Evolutionary conservation across 2,797 vertebrate genomes (phyloP).

Genomic region (Coluber constrictor): DNA sequence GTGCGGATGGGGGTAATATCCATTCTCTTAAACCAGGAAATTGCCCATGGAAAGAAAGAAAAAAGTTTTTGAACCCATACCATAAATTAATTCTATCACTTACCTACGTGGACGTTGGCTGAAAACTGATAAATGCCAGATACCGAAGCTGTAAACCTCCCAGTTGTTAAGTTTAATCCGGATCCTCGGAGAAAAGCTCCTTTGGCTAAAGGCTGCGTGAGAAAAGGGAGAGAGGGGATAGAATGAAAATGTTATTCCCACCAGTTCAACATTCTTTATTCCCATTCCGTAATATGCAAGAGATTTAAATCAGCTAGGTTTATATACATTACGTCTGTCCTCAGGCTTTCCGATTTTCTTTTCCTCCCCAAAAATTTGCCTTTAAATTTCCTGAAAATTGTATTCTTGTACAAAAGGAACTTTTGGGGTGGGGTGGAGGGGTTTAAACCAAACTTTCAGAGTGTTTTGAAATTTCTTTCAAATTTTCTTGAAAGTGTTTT

Average conservation of each 20-base stretch:
- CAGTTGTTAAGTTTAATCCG: constrained; percentile 85
- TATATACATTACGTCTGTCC: neutral
- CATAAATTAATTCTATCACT: constrained; percentile 44
- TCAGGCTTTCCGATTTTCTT: neutral
- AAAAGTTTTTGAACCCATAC: neutral
- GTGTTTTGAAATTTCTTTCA: neutral
- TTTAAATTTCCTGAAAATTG: neutral
- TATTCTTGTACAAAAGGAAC: neutral
- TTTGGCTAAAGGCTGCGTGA: constrained; percentile 83
- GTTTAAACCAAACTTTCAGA: no score
- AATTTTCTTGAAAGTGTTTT: neutral
- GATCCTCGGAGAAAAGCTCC: constrained; percentile 90
- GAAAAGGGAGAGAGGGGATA: constrained; percentile 25
- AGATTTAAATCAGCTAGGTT: neutral
- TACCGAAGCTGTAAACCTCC: constrained; percentile 88
- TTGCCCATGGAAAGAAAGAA: neutral
- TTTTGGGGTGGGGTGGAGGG: neutral
- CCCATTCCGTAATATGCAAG: neutral
- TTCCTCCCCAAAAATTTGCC: neutral
- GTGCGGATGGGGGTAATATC: neutral
- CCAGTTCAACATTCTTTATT: neutral
- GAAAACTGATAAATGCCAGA: constrained; percentile 96
- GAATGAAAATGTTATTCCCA: neutral
- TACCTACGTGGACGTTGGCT: constrained; percentile 91
- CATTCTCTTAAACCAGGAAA: neutral